Base-by-base conservation (phyloP, 2,888 invertebrate species). In the Chouioia cunea region DNA sequence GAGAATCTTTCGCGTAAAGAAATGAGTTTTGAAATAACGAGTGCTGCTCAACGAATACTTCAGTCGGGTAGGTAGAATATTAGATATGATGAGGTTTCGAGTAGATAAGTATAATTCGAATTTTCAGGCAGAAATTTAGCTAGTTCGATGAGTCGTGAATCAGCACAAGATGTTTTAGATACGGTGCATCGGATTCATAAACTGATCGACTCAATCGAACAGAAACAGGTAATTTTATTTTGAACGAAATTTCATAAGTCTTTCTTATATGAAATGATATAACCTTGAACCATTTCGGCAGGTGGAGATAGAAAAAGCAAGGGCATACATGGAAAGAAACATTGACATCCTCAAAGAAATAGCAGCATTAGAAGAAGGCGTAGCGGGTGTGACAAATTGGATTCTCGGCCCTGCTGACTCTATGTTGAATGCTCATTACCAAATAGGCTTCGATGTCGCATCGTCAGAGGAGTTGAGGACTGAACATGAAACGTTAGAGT, bases 311-410 rank as follows among this genome's bases (percentile, higher is more conserved):
- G 89, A 90, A 74, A 87, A 88, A 43, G 89, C 89, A 0, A 91
- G 91, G 91, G 82, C 85, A 56, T 88, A 88, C 72, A 86, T 91
- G 81, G 88, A 91, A 75, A 88, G 88, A 74, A 88, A 87, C 75
- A 86, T 91, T 68, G 87, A 89, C 59, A 88, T 89, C 77, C 89
- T 89, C 74, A 89, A 90, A 83, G 90, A 91, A 79, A 87, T 91
- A 73, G 86, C 86, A 68, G 86, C 87, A 46, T 83, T 92, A 48
- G 90, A 91, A 77, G 89, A 90, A 78, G 91, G 91, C 46, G 89
- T 92, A 73, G 88, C 89, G n/a, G 88, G 90, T 83, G 93, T 94
- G 46, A 91, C 91, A 20, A 91, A 92, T 79, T 94, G 93, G 93
- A 92, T 94, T 69, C 83, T 93, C 62, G 92, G 92, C 46, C 91